Conservation (phyloP, 2,888 invertebrate species). For the Cremastobaeus sp. region DNA sequence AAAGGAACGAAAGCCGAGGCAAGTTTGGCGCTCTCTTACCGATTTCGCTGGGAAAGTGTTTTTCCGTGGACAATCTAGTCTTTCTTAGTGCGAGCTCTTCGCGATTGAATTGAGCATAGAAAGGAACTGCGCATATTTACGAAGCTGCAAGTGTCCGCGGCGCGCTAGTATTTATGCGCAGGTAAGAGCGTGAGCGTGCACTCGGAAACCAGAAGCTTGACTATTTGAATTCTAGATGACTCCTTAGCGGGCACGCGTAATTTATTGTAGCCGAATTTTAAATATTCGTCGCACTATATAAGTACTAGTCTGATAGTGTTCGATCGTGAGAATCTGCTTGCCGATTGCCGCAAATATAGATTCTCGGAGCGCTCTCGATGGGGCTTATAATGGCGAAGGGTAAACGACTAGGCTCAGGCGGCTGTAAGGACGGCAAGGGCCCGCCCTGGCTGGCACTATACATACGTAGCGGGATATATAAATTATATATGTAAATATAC, state of each 20-base stretch:
- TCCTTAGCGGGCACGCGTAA: conserved; percentile 15
- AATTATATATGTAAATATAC: conserved; percentile 77
- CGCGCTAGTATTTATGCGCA: background rate
- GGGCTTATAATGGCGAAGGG: conserved; percentile 62
- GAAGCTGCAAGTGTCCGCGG: background rate
- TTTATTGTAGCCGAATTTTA: conserved; percentile 24
- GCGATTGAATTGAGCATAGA: conserved; percentile 11
- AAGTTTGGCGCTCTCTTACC: conserved; percentile 14
- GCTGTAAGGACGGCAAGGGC: conserved; percentile 44
- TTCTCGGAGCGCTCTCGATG: conserved; percentile 53
- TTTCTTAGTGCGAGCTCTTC: conserved; percentile 20
- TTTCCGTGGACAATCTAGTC: conserved; percentile 25
- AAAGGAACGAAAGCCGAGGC: too few relatives aligned
- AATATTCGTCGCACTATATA: conserved; percentile 33
- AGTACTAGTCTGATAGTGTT: conserved; percentile 44
- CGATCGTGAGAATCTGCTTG: conserved; percentile 63
- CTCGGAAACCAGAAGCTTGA: conserved; percentile 25
- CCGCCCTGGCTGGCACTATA: conserved; percentile 62
- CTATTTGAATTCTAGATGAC: conserved; percentile 33
- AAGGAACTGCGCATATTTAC: conserved; percentile 8
- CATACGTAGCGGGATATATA: conserved; percentile 71
- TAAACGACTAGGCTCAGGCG: conserved; percentile 20
- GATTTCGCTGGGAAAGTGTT: conserved; percentile 15
- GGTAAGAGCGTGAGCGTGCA: background rate
- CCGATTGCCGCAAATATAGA: conserved; percentile 62